These are phyloP conservation scores for Chrysocyon brachyurus DNA, from an alignment of 2,797 vertebrate species.

Conservation along the genomic window DNA sequence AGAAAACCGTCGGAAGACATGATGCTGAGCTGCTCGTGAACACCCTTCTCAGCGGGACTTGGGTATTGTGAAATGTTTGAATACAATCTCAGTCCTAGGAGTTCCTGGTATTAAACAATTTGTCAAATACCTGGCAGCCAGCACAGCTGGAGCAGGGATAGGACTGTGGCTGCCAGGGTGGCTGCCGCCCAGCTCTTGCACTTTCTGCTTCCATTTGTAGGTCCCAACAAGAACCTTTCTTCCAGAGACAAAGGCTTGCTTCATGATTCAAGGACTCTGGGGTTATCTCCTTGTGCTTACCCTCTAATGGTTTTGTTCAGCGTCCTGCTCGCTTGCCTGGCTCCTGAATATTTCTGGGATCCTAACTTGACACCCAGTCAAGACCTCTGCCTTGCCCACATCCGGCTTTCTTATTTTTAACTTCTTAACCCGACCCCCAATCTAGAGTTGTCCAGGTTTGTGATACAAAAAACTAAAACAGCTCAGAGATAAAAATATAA, in stretches of 20 bases:
- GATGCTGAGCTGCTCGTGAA: neutral
- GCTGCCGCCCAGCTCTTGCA: neutral
- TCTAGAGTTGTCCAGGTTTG: neutral
- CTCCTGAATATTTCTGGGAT: neutral
- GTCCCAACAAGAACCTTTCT: neutral
- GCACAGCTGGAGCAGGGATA: neutral
- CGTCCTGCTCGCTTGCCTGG: neutral
- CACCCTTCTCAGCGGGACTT: neutral
- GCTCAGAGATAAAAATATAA: neutral
- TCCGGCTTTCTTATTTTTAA: neutral
- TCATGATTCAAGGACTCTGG: neutral
- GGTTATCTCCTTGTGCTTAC: neutral
- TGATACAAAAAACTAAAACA: neutral
- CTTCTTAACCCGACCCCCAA: neutral
- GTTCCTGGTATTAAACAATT: constrained; percentile 60
- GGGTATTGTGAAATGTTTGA: constrained; percentile 8
- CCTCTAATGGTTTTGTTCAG: neutral
- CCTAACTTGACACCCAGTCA: neutral
- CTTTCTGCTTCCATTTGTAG: neutral
- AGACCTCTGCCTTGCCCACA: neutral
- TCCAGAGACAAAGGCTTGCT: neutral
- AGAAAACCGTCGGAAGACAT: neutral
- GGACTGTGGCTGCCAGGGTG: neutral
- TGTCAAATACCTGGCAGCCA: constrained; percentile 66
- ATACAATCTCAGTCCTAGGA: constrained; percentile 29